Evolutionary conservation across 2,113 vertebrate genomes (phyloP).

Genomic region (Mystacornis crossleyi): DNA sequence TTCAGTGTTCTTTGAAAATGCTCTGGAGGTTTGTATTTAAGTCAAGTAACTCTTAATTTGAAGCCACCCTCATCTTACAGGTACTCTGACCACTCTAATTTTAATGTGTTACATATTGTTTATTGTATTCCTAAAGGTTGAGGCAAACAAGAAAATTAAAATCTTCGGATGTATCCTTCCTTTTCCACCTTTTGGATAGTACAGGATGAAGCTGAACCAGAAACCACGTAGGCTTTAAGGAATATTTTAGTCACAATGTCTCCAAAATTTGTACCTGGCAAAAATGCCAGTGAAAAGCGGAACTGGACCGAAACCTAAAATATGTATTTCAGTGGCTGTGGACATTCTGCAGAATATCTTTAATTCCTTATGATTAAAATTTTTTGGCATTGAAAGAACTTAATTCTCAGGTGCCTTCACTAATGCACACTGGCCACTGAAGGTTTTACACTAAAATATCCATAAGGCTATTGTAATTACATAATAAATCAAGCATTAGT

Average conservation of each 20-base stretch:
- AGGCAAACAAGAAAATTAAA: not conserved
- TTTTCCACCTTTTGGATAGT: not conserved
- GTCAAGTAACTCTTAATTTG: not conserved
- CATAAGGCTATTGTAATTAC: not conserved
- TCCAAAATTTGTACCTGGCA: not conserved
- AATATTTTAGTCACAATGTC: not conserved
- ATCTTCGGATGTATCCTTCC: not conserved
- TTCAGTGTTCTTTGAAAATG: slow-evolving; percentile 82
- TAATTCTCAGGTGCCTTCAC: not conserved
- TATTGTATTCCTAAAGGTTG: not conserved
- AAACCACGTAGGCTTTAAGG: not conserved
- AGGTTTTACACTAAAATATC: not conserved
- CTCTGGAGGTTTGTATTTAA: slow-evolving; percentile 81
- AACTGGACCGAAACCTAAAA: not conserved
- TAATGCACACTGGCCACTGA: not conserved
- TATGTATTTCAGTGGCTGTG: not conserved
- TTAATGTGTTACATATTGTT: not conserved
- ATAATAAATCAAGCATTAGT: not conserved
- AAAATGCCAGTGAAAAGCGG: not conserved
- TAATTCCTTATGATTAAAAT: not conserved
- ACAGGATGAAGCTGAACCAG: not conserved
- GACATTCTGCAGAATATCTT: not conserved
- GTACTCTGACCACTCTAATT: not conserved
- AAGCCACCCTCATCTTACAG: not conserved
- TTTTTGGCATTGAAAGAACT: not conserved